Evolutionary conservation across 2,888 invertebrate species (phyloP).

Genomic region (Aethes cnicana): DNA sequence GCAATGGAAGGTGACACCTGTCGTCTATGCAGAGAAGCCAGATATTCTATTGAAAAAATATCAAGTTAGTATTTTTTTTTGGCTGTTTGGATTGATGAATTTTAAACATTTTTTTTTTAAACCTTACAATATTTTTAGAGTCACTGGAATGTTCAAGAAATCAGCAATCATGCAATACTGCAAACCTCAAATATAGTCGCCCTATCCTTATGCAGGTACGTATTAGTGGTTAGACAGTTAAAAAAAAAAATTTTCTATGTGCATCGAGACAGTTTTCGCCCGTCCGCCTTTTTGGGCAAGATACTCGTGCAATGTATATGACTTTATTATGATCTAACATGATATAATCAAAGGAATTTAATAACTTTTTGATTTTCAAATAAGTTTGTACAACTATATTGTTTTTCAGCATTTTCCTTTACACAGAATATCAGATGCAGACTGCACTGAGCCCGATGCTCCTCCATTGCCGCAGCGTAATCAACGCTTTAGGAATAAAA

Average conservation of each 20-base stretch:
- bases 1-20: slow-evolving; percentile 97
- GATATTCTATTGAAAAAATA: slow-evolving; percentile 83
- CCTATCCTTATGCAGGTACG: slow-evolving; percentile 91
- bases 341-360: too few relatives aligned
- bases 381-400: not conserved
- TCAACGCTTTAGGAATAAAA: slow-evolving; percentile 88
- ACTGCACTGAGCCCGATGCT: slow-evolving; percentile 91
- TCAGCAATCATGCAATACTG: slow-evolving; percentile 49
- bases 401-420: slow-evolving; percentile 95
- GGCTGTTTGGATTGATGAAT: slow-evolving; percentile 2
- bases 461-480: slow-evolving; percentile 87
- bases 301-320: too few relatives aligned
- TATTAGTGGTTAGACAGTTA: too few relatives aligned
- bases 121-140: too few relatives aligned
- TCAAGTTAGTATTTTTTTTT: slow-evolving; percentile 75
- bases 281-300: too few relatives aligned
- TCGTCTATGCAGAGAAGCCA: slow-evolving; percentile 90
- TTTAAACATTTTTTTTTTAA: slow-evolving; percentile 16
- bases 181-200: slow-evolving; percentile 84
- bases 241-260: too few relatives aligned
- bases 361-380: too few relatives aligned
- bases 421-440: slow-evolving; percentile 91
- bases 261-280: too few relatives aligned
- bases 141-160: slow-evolving; percentile 55
- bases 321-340: too few relatives aligned